Percentiles rank a stretch among this genome's conserved stretches.
These are phyloP conservation scores for Cavia porcellus DNA, from an alignment of 2,113 vertebrate genomes.

Conservation along the genomic window DNA sequence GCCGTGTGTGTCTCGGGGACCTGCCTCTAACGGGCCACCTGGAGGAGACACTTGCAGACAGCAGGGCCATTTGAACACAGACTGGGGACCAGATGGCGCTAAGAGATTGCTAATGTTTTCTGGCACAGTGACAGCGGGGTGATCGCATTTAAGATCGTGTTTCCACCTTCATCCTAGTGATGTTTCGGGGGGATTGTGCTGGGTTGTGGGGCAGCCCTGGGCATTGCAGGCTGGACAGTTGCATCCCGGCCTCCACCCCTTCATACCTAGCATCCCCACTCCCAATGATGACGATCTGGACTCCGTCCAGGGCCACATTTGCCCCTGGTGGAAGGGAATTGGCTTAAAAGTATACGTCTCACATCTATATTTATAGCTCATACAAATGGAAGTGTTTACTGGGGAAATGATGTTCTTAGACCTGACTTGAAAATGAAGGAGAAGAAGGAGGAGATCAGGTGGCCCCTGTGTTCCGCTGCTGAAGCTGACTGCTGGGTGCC, in stretches of 20 bases:
- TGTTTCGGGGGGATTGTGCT: fast-evolving
- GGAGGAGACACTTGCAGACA: not conserved
- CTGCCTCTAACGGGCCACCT: not conserved
- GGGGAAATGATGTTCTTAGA: too few relatives aligned
- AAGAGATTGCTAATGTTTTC: fast-evolving
- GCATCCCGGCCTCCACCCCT: fast-evolving
- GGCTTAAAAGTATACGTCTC: not conserved
- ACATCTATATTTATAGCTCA: not conserved
- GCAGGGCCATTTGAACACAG: not conserved
- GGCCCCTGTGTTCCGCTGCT: not conserved
- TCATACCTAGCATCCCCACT: fast-evolving
- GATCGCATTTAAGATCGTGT: not conserved
- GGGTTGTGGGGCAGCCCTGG: fast-evolving
- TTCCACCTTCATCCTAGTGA: not conserved
- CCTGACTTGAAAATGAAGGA: not conserved
- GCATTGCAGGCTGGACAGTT: fast-evolving
- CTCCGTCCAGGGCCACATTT: too few relatives aligned
- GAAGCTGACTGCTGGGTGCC: not conserved
- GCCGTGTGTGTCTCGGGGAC: not conserved
- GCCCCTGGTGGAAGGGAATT: not conserved
- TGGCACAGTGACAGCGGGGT: fast-evolving
- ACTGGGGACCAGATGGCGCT: not conserved
- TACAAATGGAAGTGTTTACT: not conserved
- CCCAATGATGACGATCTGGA: not conserved
- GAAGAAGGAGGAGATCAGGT: not conserved